Evolutionary conservation across 2,113 vertebrate genomes (phyloP), one percentile per base, ranked within the genome.

Genomic region (Oreotrochilus melanogaster): DNA sequence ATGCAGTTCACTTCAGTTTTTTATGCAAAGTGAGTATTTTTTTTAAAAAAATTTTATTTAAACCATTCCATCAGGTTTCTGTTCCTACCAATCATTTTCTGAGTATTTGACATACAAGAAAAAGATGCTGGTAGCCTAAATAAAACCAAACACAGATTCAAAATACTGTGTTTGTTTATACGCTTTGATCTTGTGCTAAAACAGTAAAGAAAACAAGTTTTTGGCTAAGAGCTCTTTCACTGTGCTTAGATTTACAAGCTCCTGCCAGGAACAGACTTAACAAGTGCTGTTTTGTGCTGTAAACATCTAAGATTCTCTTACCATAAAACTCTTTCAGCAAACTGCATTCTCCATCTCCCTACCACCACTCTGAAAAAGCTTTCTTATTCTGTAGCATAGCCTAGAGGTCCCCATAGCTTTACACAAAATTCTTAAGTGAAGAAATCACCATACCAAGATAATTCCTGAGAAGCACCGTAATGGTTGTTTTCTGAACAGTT

Each of bases 131-230:
- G 57, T 88, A 92, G 66, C 62, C 82, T 87, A 85, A 70, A 81
- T 87, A 51, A 76, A 91, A 82, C 57, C 43, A 45, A 94, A 42
- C 54, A 89, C 13, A 50, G 69, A 28, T 66, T 31, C n/a, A 61
- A 48, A 95, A 91, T 89, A 76, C 47, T 37, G 73, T 56, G 30
- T 65, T 92, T 91, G 84, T 88, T 95, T 85, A 53, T 37, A 18
- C 89, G 80, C 93, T 97, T 95, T 95, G 89, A 92, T 92, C 87
- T 95, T 92, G 27, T 73, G 71, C 75, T 94, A 30, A 65, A 92
- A 61, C 57, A 88, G 50, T 30, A 43, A 76, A 89, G 78, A 65
- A 92, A 95, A 92, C 85, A 91, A 87, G 87, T n/a, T 89, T 76
- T 88, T 92, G 95, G 71, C 84, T 81, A 89, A 66, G 35, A 92